These are phyloP conservation scores for Cordilura impudica DNA, from an alignment of 2,888 invertebrate species.

Conservation along the genomic window DNA sequence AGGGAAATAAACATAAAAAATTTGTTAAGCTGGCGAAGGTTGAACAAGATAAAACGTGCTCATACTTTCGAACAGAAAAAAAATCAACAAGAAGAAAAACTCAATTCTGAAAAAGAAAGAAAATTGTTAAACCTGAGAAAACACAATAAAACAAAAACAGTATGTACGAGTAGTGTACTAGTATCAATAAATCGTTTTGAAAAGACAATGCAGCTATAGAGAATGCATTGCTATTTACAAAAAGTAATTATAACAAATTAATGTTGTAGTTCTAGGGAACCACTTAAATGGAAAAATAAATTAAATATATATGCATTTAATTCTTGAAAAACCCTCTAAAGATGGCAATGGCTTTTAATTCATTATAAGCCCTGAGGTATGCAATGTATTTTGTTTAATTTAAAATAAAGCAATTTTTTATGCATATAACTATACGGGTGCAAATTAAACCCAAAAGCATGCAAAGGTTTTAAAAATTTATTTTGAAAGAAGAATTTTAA, in stretches of 20 bases:
- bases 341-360: not conserved
- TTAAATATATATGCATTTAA: not conserved
- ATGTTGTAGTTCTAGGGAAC: not conserved
- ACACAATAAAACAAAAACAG: not conserved
- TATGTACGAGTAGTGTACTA: too few relatives aligned
- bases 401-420: too few relatives aligned
- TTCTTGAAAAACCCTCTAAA: not conserved
- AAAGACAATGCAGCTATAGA: not conserved
- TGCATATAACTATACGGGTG: too few relatives aligned
- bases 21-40: slow-evolving; percentile 27
- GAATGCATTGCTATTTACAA: not conserved
- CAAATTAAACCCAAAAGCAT: too few relatives aligned
- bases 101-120: not conserved
- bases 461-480: too few relatives aligned
- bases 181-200: not conserved
- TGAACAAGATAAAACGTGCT: slow-evolving; percentile 32
- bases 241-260: slow-evolving; percentile 29
- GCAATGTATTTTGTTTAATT: not conserved
- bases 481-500: too few relatives aligned
- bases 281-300: slow-evolving; percentile 31
- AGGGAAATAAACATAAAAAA: slow-evolving; percentile 1
- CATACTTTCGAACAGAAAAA: slow-evolving; percentile 2
- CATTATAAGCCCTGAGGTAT: not conserved
- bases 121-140: not conserved
- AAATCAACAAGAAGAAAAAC: not conserved